phyloP scores from a whole-genome alignment of 2,113 vertebrate genomes.

The Centropristis striata region DNA sequence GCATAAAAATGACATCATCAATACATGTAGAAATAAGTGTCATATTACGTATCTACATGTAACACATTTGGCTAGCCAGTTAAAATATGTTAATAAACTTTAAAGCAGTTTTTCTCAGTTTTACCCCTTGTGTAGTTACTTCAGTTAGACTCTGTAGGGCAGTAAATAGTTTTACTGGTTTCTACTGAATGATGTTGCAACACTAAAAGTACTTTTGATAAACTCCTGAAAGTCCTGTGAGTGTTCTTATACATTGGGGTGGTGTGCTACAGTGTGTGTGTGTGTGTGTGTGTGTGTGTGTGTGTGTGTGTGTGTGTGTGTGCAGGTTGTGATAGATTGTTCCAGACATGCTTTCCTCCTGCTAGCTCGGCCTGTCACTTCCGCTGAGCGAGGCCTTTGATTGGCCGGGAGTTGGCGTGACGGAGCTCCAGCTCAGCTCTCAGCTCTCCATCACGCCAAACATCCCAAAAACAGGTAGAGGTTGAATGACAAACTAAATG shows the following conservation, averaged over 20 bases:
- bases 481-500: too few species aligned
- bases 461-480: neutral
- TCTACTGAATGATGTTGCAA: too few species aligned
- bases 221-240: neutral
- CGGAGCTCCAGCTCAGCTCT: neutral
- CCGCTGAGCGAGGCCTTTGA: constrained; percentile 35
- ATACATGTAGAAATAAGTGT: too few species aligned
- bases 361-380: constrained; percentile 39
- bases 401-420: constrained; percentile 12
- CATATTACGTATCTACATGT: too few species aligned
- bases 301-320: neutral
- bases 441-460: neutral
- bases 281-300: neutral
- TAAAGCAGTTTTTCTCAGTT: too few species aligned
- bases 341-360: constrained; percentile 47
- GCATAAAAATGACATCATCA: too few species aligned
- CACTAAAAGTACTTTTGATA: neutral
- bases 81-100: too few species aligned
- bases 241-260: too few species aligned
- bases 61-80: too few species aligned
- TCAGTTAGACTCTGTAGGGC: too few species aligned
- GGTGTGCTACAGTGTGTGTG: neutral
- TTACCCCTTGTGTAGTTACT: too few species aligned
- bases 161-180: too few species aligned
- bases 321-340: constrained; percentile 52